Conservation (phyloP, 1,140 invertebrate species). For the Trissolcus basalis region DNA sequence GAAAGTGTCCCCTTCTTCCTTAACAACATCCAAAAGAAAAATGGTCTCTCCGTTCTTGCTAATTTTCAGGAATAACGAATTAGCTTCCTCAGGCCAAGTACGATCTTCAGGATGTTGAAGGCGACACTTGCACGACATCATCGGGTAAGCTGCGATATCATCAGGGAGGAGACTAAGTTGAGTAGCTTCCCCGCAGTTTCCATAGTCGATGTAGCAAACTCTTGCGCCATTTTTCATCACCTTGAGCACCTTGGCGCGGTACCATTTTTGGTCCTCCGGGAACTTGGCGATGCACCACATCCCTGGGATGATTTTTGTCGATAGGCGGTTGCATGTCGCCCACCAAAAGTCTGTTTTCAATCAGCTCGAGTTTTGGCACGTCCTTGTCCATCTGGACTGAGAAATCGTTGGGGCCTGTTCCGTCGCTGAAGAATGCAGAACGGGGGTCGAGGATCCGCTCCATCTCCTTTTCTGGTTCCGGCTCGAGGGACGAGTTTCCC, state of each 20-base stretch:
- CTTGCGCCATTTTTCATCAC: slow-evolving; percentile 62
- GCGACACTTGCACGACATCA: slow-evolving; percentile 15
- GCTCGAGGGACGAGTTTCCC: too few species aligned
- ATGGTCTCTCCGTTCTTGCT: too few species aligned
- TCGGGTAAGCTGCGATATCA: slow-evolving; percentile 64
- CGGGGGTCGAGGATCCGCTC: too few species aligned
- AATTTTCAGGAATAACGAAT: too few species aligned
- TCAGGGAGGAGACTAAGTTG: slow-evolving; percentile 70
- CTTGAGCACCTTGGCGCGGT: slow-evolving; percentile 76
- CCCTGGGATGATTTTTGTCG: slow-evolving; percentile 74
- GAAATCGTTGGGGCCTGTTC: slow-evolving; percentile 75
- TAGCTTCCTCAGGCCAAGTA: not conserved
- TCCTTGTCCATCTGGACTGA: slow-evolving; percentile 80
- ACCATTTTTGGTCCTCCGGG: slow-evolving; percentile 80
- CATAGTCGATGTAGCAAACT: slow-evolving; percentile 79
- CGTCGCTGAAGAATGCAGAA: slow-evolving; percentile 72
- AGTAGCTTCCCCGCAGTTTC: slow-evolving; percentile 69
- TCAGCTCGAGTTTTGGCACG: slow-evolving; percentile 76
- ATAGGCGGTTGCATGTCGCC: slow-evolving; percentile 75
- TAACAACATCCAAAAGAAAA: too few species aligned
- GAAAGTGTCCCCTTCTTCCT: too few species aligned
- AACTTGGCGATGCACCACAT: slow-evolving; percentile 81
- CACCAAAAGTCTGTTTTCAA: slow-evolving; percentile 77
- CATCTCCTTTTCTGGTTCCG: too few species aligned
- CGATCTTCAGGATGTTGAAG: not conserved